Percentiles rank a stretch among this genome's conserved stretches.
Evolutionary conservation across 1,140 invertebrate genomes (phyloP).

Genomic region (Cotesia typhae): DNA sequence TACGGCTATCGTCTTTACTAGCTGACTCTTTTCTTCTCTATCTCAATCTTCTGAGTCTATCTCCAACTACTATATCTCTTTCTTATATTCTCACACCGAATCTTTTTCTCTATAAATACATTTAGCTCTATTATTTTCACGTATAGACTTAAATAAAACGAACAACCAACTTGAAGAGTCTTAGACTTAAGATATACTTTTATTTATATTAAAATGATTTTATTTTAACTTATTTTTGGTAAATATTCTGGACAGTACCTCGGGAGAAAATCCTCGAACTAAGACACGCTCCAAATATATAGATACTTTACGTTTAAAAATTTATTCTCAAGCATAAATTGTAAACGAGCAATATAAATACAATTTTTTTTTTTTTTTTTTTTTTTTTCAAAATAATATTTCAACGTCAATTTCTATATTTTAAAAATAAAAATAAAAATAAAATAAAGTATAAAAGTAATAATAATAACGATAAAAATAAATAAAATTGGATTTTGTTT

Average conservation of each 20-base stretch:
- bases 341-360: background rate
- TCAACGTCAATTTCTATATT: no score
- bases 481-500: background rate
- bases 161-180: constrained; percentile 2
- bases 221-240: constrained; percentile 26
- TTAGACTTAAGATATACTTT: background rate
- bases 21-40: constrained; percentile 1
- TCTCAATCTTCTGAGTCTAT: background rate
- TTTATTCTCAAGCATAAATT: background rate
- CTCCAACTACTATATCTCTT: constrained; percentile 3
- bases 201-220: background rate
- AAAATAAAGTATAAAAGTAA: no score
- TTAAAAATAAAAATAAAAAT: no score
- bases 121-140: constrained; percentile 3
- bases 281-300: background rate
- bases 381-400: constrained; percentile 28
- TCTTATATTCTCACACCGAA: constrained; percentile 15
- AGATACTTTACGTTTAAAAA: constrained; percentile 16
- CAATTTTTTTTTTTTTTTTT: background rate
- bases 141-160: constrained; percentile 1
- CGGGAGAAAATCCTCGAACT: constrained; percentile 33
- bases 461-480: background rate
- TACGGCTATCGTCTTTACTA: constrained; percentile 27
- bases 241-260: constrained; percentile 39
- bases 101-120: constrained; percentile 1